A percentile compares a stretch with the other conserved stretches of the same genome.
These are phyloP conservation scores for Hypomesus transpacificus DNA, from an alignment of 2,113 vertebrate genomes.

Conservation along the genomic window DNA sequence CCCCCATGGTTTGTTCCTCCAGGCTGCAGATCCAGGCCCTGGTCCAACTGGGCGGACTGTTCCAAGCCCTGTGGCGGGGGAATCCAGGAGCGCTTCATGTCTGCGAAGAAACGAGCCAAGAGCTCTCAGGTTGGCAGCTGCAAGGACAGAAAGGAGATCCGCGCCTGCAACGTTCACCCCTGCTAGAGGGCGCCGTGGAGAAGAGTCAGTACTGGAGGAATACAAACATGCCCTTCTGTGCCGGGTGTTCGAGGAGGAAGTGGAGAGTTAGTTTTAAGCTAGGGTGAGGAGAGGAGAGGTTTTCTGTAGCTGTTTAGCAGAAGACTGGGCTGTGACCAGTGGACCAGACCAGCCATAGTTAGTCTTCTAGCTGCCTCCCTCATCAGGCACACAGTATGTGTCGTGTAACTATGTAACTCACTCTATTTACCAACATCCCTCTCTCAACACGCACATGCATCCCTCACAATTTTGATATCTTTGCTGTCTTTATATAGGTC, in stretches of 20 bases:
- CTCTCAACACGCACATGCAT: no score
- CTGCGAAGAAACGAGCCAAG: conserved; percentile 84
- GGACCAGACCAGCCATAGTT: conserved; percentile 29
- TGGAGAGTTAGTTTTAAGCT: conserved; percentile 61
- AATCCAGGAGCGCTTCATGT: conserved; percentile 87
- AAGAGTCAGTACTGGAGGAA: neutral
- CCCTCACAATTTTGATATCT: no score
- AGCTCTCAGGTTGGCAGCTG: conserved; percentile 76
- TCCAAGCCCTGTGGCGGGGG: conserved; percentile 88
- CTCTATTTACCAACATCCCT: conserved; percentile 16
- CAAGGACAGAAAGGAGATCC: conserved; percentile 88
- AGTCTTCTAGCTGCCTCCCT: conserved; percentile 41
- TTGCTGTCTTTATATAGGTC: no score
- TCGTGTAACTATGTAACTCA: conserved; percentile 52
- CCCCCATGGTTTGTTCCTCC: conserved; percentile 21
- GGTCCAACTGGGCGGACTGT: conserved; percentile 90
- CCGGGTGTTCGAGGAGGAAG: conserved; percentile 52
- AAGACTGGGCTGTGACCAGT: conserved; percentile 19
- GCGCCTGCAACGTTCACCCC: conserved; percentile 86
- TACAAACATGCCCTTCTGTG: conserved; percentile 27
- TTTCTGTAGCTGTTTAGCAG: conserved; percentile 41
- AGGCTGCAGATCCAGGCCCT: conserved; percentile 87
- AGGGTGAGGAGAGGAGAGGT: conserved; percentile 6
- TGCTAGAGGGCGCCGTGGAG: conserved; percentile 77
- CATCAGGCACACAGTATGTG: conserved; percentile 13